Conservation (phyloP, 2,888 invertebrate genomes). For the Pristionchus exspectatus region DNA sequence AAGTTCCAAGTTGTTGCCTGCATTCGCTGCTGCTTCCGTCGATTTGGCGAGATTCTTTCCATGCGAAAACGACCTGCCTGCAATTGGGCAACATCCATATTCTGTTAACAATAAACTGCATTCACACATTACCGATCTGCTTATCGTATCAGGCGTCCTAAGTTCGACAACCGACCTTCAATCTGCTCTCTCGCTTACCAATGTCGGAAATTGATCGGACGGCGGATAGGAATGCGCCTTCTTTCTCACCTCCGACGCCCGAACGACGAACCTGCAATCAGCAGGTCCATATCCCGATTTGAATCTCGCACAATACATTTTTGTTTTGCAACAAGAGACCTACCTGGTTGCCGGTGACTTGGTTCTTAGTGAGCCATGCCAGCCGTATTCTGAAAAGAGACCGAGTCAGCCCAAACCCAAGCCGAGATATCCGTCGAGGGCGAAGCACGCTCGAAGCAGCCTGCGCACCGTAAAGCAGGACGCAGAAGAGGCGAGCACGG, state of each 20-base stretch:
- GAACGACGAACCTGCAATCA: slow-evolving; percentile 49
- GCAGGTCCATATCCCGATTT: background rate
- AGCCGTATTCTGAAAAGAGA: background rate
- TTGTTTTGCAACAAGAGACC: background rate
- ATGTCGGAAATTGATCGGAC: slow-evolving; percentile 96
- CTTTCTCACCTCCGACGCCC: slow-evolving; percentile 46
- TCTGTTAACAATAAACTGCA: slow-evolving; percentile 33
- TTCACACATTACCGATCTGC: slow-evolving; percentile 6
- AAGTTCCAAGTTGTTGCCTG: slow-evolving; percentile 53
- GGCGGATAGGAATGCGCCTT: slow-evolving; percentile 89
- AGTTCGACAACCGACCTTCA: background rate
- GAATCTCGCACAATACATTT: background rate
- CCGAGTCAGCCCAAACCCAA: background rate
- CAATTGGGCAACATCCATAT: background rate
- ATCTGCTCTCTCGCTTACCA: slow-evolving; percentile 82
- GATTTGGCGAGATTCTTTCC: slow-evolving; percentile 86
- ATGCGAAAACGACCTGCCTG: slow-evolving; percentile 88
- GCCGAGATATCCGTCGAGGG: no score
- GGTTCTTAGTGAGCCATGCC: no score
- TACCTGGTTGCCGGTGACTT: no score
- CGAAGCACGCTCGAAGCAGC: no score
- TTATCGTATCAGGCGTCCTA: no score
- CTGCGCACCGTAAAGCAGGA: no score
- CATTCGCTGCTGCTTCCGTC: slow-evolving; percentile 63
- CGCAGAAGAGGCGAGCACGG: no score